Conservation (phyloP, 2,888 invertebrate species). For the Stenchaetothrips biformis region DNA sequence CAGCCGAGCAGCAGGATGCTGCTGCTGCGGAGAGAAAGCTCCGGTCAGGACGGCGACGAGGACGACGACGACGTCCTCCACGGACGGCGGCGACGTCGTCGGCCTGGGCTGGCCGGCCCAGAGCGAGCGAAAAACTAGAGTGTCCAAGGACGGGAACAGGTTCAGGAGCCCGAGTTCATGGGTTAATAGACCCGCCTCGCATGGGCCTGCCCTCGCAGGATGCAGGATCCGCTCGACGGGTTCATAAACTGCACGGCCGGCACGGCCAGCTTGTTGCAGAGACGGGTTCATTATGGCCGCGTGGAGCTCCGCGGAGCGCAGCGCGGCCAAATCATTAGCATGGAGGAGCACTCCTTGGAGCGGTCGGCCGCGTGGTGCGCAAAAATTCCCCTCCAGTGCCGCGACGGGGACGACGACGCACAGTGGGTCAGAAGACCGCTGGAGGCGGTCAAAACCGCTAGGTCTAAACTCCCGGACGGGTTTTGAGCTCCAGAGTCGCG, state of each 20-base stretch:
- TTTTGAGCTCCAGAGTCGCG: too few relatives aligned
- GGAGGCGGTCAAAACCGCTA: too few relatives aligned
- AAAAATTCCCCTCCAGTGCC: background rate
- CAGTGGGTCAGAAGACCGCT: too few relatives aligned
- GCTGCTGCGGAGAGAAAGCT: background rate
- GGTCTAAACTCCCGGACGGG: too few relatives aligned
- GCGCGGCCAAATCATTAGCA: too few relatives aligned
- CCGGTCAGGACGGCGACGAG: background rate
- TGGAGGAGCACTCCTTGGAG: too few relatives aligned
- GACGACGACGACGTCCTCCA: background rate
- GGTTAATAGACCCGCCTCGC: constrained; percentile 1
- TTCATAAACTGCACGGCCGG: background rate
- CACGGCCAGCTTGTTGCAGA: background rate
- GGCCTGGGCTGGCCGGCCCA: background rate
- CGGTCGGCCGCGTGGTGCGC: background rate
- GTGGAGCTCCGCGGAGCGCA: too few relatives aligned
- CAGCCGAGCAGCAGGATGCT: background rate
- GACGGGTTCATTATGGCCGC: too few relatives aligned
- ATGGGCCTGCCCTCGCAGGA: background rate
- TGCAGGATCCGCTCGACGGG: background rate
- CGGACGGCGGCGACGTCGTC: background rate
- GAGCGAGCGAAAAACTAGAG: background rate
- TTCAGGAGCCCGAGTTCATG: background rate
- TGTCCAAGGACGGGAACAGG: background rate
- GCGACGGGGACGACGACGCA: background rate